These are phyloP conservation scores for Myotis yumanensis DNA, from an alignment of 2,113 vertebrate species.

Conservation along the genomic window DNA sequence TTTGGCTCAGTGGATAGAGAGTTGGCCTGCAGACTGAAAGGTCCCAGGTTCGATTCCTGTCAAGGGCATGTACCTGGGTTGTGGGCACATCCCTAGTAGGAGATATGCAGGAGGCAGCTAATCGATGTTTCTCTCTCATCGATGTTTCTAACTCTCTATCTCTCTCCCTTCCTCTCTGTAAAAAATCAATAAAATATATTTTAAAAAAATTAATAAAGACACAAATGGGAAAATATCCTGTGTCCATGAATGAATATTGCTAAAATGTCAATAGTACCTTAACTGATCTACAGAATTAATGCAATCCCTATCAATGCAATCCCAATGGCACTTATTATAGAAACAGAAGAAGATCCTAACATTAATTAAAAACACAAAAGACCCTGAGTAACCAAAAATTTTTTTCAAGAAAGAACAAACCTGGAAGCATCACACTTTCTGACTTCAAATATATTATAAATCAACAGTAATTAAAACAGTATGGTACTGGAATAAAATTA, in stretches of 20 bases:
- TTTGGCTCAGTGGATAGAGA: too few relatives aligned
- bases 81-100: too few relatives aligned
- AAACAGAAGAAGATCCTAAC: not conserved
- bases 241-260: not conserved
- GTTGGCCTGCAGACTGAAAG: too few relatives aligned
- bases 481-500: not conserved
- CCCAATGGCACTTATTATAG: not conserved
- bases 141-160: too few relatives aligned
- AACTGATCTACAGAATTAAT: not conserved
- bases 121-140: too few relatives aligned
- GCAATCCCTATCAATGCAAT: not conserved
- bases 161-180: too few relatives aligned
- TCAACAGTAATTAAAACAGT: not conserved
- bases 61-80: too few relatives aligned
- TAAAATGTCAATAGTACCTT: not conserved
- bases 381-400: not conserved
- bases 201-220: not conserved
- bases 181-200: too few relatives aligned
- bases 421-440: not conserved
- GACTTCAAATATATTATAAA: not conserved
- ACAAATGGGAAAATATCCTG: not conserved
- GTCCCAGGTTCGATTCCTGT: too few relatives aligned
- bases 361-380: not conserved
- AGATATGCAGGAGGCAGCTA: too few relatives aligned
- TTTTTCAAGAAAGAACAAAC: not conserved